A percentile compares a stretch with the other conserved stretches of the same genome.
Evolutionary conservation across 2,113 vertebrate genomes (phyloP).

Genomic region (Tupaia chinensis): DNA sequence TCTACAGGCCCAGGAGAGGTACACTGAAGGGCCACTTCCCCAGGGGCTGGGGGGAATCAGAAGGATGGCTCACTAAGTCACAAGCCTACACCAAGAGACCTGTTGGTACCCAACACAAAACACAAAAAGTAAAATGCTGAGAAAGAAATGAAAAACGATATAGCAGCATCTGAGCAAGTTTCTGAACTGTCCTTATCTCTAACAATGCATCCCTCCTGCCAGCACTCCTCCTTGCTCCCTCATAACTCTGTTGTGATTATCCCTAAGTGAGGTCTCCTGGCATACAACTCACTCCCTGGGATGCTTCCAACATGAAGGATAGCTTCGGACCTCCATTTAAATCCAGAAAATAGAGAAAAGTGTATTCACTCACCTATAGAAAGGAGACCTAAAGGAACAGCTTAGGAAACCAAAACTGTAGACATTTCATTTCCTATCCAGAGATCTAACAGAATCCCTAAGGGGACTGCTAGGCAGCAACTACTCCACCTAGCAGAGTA

Average conservation of each 20-base stretch:
- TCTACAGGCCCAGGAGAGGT: neutral
- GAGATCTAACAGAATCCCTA: neutral
- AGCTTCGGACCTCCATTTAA: neutral
- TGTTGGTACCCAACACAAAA: neutral
- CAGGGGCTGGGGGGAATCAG: neutral
- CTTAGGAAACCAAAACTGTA: neutral
- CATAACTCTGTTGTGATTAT: neutral
- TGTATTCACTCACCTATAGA: neutral
- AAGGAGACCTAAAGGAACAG: neutral
- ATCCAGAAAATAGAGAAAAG: neutral
- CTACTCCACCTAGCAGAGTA: neutral
- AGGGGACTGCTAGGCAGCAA: neutral
- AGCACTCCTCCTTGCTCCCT: neutral
- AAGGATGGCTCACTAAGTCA: neutral
- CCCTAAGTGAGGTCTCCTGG: neutral
- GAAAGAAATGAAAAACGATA: neutral
- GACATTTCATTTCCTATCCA: slow-evolving; percentile 15
- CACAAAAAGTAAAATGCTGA: neutral
- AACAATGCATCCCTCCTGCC: neutral
- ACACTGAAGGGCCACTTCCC: neutral
- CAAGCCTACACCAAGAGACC: neutral
- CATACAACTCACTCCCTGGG: neutral
- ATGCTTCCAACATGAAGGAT: neutral
- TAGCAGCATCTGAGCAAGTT: neutral
- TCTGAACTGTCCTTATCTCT: neutral